Evolutionary conservation across 1,140 invertebrate genomes (phyloP).

Genomic region (Chymomyza costata): DNA sequence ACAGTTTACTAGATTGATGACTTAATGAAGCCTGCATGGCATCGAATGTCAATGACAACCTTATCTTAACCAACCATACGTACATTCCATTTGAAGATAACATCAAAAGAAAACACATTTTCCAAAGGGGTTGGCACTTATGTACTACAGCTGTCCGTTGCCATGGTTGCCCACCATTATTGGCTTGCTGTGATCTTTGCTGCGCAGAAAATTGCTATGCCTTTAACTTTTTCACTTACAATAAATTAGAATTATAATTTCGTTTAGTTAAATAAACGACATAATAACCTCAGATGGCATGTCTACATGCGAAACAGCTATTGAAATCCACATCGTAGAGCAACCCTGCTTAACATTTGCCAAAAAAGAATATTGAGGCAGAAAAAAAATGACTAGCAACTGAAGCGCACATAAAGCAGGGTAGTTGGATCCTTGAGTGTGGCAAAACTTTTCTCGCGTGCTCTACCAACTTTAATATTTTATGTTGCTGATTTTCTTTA

Average conservation of each 20-base stretch:
- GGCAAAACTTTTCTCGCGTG: conserved; percentile 65
- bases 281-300: conserved; percentile 56
- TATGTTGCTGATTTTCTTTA: conserved; percentile 68
- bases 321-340: conserved; percentile 21
- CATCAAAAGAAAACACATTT: too few relatives aligned
- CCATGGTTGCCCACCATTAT: too few relatives aligned
- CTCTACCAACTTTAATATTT: conserved; percentile 70
- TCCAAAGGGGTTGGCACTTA: too few relatives aligned
- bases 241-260: conserved; percentile 70
- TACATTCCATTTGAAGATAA: too few relatives aligned
- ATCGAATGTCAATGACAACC: too few relatives aligned
- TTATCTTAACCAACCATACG: too few relatives aligned
- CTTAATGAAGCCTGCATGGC: too few relatives aligned
- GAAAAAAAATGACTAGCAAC: conserved; percentile 18
- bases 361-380: conserved; percentile 37
- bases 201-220: conserved; percentile 21
- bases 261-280: conserved; percentile 69
- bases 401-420: conserved; percentile 23
- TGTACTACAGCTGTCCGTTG: too few relatives aligned
- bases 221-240: conserved; percentile 47
- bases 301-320: conserved; percentile 56
- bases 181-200: too few relatives aligned
- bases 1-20: too few relatives aligned
- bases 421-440: too few relatives aligned
- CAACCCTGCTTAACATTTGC: conserved; percentile 43